Conservation (phyloP, 2,113 vertebrate genomes). For the Rissa tridactyla region DNA sequence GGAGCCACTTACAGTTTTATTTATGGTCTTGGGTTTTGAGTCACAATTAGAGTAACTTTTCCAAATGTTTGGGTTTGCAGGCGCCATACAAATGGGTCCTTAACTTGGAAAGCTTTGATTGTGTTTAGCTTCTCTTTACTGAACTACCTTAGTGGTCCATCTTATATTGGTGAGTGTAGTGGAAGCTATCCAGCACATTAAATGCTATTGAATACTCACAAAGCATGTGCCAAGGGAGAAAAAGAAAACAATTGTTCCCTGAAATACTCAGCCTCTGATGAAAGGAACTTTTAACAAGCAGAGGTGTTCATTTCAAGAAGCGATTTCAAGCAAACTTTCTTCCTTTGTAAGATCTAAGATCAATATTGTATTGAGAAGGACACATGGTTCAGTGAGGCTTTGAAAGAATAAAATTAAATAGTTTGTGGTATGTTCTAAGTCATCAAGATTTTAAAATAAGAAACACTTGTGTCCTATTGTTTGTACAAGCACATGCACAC, state of each 20-base stretch:
- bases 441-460: constrained; percentile 48
- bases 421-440: background rate
- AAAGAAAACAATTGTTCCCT: background rate
- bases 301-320: background rate
- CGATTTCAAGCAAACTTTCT: background rate
- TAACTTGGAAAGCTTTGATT: constrained; percentile 23
- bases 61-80: constrained; percentile 55
- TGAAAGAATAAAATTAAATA: background rate
- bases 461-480: constrained; percentile 41
- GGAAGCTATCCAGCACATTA: background rate
- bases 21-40: constrained; percentile 60
- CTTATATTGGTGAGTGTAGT: background rate
- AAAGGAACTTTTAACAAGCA: background rate
- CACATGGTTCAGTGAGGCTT: background rate
- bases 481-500: constrained; percentile 11
- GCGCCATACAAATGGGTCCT: constrained; percentile 15
- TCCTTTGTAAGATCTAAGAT: background rate
- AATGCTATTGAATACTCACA: background rate
- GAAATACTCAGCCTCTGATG: background rate
- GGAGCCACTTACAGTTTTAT: constrained; percentile 54
- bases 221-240: background rate
- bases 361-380: background rate
- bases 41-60: constrained; percentile 56
- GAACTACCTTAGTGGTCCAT: constrained; percentile 29
- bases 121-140: background rate